Percentiles rank a stretch among this genome's conserved stretches.
Conservation (phyloP, 2,888 invertebrate genomes). For the Volucella bombylans region DNA sequence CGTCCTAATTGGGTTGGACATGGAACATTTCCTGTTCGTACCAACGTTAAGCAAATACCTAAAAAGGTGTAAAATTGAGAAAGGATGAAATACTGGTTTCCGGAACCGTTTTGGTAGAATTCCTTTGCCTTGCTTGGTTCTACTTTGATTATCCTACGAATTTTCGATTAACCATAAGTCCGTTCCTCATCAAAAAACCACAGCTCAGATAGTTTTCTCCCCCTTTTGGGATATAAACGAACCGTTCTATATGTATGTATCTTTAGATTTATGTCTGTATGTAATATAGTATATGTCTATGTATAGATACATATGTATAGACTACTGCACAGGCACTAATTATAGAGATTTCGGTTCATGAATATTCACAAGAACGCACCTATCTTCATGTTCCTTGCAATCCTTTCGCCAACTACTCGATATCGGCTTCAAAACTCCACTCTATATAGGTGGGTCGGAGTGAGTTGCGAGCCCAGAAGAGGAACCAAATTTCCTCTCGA, state of each 20-base stretch:
- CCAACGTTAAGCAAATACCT: constrained; percentile 52
- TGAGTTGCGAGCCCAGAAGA: constrained; percentile 1
- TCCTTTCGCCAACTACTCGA: constrained; percentile 65
- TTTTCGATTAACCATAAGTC: constrained; percentile 64
- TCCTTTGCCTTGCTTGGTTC: not conserved
- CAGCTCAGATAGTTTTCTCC: constrained; percentile 26
- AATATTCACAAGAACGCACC: constrained; percentile 72
- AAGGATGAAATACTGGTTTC: constrained; percentile 47
- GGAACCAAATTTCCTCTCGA: constrained; percentile 70
- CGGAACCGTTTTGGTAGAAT: constrained; percentile 4
- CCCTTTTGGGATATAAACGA: not conserved
- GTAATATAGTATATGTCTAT: not conserved
- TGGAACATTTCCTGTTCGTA: constrained; percentile 51
- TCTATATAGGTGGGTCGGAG: constrained; percentile 16
- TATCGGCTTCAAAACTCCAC: constrained; percentile 66
- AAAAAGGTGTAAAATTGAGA: constrained; percentile 66
- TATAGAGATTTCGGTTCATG: constrained; percentile 70
- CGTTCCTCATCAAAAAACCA: constrained; percentile 62
- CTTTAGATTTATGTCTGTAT: too few species aligned
- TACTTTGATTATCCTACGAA: constrained; percentile 30
- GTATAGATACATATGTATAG: not conserved
- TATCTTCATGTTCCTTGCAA: constrained; percentile 57
- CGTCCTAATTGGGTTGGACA: constrained; percentile 56
- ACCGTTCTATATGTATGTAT: not conserved
- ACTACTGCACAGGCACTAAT: constrained; percentile 62